Evolutionary conservation across 2,113 vertebrate species (phyloP).

Genomic region (Pachycephala philippinensis): DNA sequence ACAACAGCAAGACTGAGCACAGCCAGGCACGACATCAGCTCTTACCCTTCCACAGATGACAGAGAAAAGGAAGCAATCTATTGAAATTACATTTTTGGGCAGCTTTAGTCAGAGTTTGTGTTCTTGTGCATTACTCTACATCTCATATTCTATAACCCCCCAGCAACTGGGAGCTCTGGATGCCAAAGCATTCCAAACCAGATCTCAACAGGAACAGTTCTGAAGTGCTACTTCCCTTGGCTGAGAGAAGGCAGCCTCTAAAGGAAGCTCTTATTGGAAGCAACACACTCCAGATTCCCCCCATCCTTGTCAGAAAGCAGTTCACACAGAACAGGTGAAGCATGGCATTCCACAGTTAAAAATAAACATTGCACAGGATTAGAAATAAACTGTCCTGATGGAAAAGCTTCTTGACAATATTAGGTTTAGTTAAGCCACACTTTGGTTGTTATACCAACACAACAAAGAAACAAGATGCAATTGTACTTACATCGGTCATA

Average conservation of each 20-base stretch:
- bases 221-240: neutral
- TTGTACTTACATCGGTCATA: neutral
- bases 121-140: neutral
- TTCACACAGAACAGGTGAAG: neutral
- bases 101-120: neutral
- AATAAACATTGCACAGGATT: neutral
- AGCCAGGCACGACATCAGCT: neutral
- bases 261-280: neutral
- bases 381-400: neutral
- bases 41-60: neutral
- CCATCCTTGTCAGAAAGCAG: neutral
- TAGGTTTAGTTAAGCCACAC: neutral
- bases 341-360: neutral
- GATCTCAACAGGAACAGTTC: neutral
- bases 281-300: neutral
- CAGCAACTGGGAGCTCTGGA: neutral
- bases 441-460: neutral
- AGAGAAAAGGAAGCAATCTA: neutral
- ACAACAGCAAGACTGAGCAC: neutral
- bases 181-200: neutral
- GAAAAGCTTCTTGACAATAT: neutral
- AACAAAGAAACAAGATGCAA: neutral
- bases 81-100: neutral
- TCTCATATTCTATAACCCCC: neutral
- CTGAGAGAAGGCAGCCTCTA: neutral